Evolutionary conservation across 1,140 invertebrate genomes (phyloP).

Genomic region (Frieseomelitta varia): DNA sequence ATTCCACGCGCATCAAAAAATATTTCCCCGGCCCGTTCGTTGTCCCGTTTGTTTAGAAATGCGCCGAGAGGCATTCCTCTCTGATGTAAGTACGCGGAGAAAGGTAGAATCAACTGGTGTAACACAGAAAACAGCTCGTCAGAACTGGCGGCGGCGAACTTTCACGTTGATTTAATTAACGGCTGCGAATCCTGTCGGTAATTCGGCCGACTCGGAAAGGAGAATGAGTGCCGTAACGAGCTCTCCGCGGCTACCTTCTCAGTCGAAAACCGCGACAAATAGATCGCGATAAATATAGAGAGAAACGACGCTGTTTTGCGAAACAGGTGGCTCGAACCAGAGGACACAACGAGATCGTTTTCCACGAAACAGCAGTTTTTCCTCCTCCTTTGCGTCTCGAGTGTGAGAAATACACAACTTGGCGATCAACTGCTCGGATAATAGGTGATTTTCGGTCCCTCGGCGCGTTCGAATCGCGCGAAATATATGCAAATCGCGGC

Average conservation of each 20-base stretch:
- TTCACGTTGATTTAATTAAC: slow-evolving; percentile 31
- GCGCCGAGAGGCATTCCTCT: not conserved
- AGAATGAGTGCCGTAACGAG: slow-evolving; percentile 2
- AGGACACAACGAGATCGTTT: not conserved
- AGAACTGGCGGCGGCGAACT: not conserved
- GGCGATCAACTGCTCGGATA: no score
- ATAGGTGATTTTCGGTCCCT: no score
- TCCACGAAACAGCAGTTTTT: not conserved
- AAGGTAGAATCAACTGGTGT: not conserved
- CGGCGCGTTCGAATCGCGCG: slow-evolving; percentile 9
- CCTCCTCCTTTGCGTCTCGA: no score
- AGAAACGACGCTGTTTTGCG: not conserved
- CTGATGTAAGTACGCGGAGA: not conserved
- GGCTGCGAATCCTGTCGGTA: not conserved
- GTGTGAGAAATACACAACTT: slow-evolving; percentile 9
- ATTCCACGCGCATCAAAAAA: not conserved
- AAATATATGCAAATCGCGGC: slow-evolving; percentile 39
- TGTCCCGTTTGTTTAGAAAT: not conserved
- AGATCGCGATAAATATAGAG: not conserved
- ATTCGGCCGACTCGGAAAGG: not conserved
- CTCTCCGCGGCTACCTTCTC: not conserved
- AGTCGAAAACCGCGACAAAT: not conserved
- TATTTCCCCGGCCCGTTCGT: accelerated
- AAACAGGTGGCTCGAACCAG: not conserved
- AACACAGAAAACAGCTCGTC: not conserved